Conservation (phyloP, 2,888 invertebrate genomes). For the Ophioninae sp. region DNA sequence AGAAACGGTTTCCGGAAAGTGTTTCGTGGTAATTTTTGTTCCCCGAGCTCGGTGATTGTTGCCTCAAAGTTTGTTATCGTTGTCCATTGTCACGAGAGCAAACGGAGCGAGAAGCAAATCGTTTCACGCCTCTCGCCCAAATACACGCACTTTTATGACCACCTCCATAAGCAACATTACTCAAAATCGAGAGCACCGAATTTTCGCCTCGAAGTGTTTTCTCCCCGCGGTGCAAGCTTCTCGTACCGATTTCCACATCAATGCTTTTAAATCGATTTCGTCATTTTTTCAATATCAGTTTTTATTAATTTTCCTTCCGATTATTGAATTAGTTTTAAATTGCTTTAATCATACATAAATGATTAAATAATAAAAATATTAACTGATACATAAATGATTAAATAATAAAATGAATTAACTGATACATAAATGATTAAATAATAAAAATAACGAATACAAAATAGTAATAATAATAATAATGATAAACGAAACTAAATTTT, state of each 20-base stretch:
- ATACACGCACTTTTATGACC: not conserved
- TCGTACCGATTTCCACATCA: not conserved
- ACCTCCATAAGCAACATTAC: not conserved
- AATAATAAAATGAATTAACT: no score
- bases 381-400: no score
- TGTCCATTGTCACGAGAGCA: conserved; percentile 52
- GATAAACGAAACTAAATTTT: no score
- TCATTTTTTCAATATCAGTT: not conserved
- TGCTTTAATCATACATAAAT: no score
- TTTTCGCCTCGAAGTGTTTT: not conserved
- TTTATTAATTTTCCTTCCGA: not conserved
- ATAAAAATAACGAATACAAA: no score
- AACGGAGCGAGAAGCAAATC: conserved; percentile 57
- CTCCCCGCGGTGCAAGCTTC: not conserved
- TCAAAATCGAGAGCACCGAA: not conserved
- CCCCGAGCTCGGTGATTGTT: conserved; percentile 15
- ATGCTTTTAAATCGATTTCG: not conserved
- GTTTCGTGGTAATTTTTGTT: conserved; percentile 4
- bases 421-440: no score
- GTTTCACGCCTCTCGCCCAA: conserved; percentile 41
- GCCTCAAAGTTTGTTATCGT: conserved; percentile 41
- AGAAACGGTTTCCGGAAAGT: conserved; percentile 28
- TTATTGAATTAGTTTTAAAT: not conserved
- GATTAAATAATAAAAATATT: no score
- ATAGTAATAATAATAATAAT: no score